Conservation (phyloP, 2,888 invertebrate genomes). For the Tribolium freemani region DNA sequence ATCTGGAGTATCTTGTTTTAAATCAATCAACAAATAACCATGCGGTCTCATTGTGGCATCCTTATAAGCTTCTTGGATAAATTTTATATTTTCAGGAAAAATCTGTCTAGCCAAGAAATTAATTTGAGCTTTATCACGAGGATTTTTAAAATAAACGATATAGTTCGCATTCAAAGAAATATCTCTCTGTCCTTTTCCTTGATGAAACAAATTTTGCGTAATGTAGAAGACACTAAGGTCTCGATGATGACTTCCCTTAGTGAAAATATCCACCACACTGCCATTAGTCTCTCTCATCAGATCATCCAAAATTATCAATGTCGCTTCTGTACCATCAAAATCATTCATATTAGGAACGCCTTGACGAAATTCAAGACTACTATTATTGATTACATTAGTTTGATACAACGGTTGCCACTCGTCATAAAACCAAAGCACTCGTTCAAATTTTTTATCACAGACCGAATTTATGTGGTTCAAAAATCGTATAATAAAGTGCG, state of each 20-base stretch:
- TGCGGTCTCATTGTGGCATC: constrained; percentile 46
- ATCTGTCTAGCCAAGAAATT: constrained; percentile 44
- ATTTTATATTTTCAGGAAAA: constrained; percentile 44
- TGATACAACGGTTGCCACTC: constrained; percentile 21
- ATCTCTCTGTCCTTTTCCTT: constrained; percentile 48
- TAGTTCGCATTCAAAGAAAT: constrained; percentile 51
- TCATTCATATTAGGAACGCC: constrained; percentile 20
- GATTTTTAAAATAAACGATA: constrained; percentile 50
- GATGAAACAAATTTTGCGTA: constrained; percentile 51
- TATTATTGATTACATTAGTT: neutral
- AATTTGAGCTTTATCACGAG: constrained; percentile 47
- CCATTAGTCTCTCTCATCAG: constrained; percentile 22
- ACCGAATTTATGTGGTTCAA: constrained; percentile 11
- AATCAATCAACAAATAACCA: constrained; percentile 48
- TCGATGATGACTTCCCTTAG: constrained; percentile 40
- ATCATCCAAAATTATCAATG: constrained; percentile 40
- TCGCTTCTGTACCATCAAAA: constrained; percentile 25
- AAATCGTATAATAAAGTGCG: constrained; percentile 25
- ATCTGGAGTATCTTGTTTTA: constrained; percentile 47
- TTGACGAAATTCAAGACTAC: constrained; percentile 16
- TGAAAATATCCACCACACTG: constrained; percentile 43
- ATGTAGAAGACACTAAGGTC: constrained; percentile 37
- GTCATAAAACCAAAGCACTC: constrained; percentile 26
- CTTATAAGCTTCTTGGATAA: constrained; percentile 45
- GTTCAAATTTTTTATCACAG: constrained; percentile 23